A percentile compares a stretch with the other conserved stretches of the same genome.
These are phyloP conservation scores for Anabas testudineus DNA, from an alignment of 2,797 vertebrate species.

Conservation along the genomic window DNA sequence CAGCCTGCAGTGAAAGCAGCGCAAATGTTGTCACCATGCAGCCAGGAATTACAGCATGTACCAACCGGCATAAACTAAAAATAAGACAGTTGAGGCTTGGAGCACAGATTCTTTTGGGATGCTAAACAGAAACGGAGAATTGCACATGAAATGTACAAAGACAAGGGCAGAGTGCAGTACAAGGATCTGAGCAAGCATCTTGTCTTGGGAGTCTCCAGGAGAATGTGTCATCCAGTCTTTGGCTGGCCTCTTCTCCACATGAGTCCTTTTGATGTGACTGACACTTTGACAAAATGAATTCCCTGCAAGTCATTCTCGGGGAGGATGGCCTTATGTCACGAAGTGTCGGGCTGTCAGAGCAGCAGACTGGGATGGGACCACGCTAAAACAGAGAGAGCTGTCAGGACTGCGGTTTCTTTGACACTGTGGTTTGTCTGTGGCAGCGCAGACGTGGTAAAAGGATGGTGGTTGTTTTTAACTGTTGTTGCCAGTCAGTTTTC, in stretches of 20 bases:
- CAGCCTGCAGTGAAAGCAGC: slow-evolving; percentile 9
- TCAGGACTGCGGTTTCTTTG: slow-evolving; percentile 24
- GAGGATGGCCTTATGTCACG: slow-evolving; percentile 50
- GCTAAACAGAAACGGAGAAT: not conserved
- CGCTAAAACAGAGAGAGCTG: slow-evolving; percentile 20
- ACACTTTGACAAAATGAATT: slow-evolving; percentile 71
- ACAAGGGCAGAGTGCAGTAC: not conserved
- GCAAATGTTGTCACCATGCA: not conserved
- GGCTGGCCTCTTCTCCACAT: slow-evolving; percentile 18
- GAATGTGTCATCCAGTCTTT: slow-evolving; percentile 38
- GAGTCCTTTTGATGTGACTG: slow-evolving; percentile 53
- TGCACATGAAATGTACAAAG: not conserved
- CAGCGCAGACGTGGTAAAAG: slow-evolving; percentile 3
- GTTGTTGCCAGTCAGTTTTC: slow-evolving; percentile 9
- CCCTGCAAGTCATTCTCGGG: slow-evolving; percentile 31
- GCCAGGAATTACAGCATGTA: not conserved
- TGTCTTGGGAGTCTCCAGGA: slow-evolving; percentile 21
- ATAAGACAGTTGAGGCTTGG: slow-evolving; percentile 3
- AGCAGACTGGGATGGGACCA: slow-evolving; percentile 7
- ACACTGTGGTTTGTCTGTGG: slow-evolving; percentile 16
- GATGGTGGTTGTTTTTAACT: slow-evolving; percentile 17
- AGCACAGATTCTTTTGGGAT: slow-evolving; percentile 4
- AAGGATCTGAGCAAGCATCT: slow-evolving; percentile 20
- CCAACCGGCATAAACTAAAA: not conserved
- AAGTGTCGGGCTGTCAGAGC: slow-evolving; percentile 52